Evolutionary conservation across 2,113 vertebrate genomes (phyloP).

Genomic region (Gallinago paraguaiae): DNA sequence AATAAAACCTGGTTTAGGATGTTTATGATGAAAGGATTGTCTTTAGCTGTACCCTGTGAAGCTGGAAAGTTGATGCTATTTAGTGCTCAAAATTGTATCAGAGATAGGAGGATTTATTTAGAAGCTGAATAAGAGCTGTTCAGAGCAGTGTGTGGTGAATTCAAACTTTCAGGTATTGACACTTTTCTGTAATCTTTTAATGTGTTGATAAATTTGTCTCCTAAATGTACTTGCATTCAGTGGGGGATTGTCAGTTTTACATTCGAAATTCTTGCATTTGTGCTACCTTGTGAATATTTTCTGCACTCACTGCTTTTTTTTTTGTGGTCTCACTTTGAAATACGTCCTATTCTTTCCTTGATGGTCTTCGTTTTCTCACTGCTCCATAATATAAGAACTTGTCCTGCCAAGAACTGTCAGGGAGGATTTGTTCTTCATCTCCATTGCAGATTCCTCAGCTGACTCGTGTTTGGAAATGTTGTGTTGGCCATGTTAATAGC

Average conservation of each 20-base stretch:
- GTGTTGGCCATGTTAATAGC: background rate
- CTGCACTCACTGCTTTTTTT: background rate
- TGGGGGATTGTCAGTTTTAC: background rate
- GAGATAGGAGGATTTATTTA: background rate
- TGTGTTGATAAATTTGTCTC: background rate
- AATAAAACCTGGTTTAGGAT: background rate
- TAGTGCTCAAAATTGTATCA: background rate
- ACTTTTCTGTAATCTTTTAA: background rate
- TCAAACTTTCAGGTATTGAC: background rate
- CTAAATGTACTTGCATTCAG: background rate
- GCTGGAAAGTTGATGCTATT: background rate
- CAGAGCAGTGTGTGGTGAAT: background rate
- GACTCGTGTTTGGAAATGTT: background rate
- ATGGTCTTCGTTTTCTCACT: background rate
- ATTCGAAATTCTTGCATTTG: background rate
- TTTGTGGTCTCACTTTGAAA: background rate
- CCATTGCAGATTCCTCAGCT: background rate
- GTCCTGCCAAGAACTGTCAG: background rate
- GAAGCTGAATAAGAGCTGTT: background rate
- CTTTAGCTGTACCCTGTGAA: background rate
- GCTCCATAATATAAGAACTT: background rate
- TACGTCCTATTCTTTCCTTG: background rate
- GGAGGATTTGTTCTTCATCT: conserved; percentile 5
- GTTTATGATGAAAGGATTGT: background rate
- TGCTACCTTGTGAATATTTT: background rate